A percentile compares a stretch with the other conserved stretches of the same genome.
Evolutionary conservation across 2,113 vertebrate species (phyloP).

Genomic region (Podarcis raffonei): DNA sequence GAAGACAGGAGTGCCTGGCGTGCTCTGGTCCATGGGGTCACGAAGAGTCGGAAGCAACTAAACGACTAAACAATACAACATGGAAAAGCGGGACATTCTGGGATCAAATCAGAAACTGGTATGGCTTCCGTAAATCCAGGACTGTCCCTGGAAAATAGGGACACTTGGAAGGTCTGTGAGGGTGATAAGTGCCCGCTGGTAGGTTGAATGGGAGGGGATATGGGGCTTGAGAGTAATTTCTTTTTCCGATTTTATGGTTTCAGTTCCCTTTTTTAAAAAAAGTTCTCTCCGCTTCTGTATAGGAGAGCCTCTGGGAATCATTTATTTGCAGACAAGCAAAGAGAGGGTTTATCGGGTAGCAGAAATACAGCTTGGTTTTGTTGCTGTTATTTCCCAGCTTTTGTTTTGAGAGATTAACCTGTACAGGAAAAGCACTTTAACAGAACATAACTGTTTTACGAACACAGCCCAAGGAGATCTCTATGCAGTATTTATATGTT

Average conservation of each 20-base stretch:
- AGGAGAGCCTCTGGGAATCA: conserved; percentile 49
- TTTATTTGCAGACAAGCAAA: conserved; percentile 62
- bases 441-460: conserved; percentile 52
- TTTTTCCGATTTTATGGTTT: conserved; percentile 38
- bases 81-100: too few species aligned
- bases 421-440: conserved; percentile 59
- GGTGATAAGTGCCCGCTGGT: too few species aligned
- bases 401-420: conserved; percentile 67
- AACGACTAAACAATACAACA: too few species aligned
- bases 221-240: background rate
- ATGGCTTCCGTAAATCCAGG: too few species aligned
- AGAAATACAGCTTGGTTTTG: conserved; percentile 61
- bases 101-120: too few species aligned
- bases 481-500: conserved; percentile 67
- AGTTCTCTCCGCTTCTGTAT: conserved; percentile 24
- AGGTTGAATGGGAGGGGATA: background rate
- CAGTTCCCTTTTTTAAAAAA: conserved; percentile 24
- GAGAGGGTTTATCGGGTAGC: conserved; percentile 56
- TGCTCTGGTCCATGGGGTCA: too few species aligned
- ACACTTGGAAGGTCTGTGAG: too few species aligned
- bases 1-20: too few species aligned
- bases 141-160: too few species aligned
- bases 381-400: conserved; percentile 59
- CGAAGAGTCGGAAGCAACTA: too few species aligned
- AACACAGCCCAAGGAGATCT: conserved; percentile 61